phyloP scores from a whole-genome alignment of 2,888 invertebrate genomes.

The Rotaria magnacalcarata region DNA sequence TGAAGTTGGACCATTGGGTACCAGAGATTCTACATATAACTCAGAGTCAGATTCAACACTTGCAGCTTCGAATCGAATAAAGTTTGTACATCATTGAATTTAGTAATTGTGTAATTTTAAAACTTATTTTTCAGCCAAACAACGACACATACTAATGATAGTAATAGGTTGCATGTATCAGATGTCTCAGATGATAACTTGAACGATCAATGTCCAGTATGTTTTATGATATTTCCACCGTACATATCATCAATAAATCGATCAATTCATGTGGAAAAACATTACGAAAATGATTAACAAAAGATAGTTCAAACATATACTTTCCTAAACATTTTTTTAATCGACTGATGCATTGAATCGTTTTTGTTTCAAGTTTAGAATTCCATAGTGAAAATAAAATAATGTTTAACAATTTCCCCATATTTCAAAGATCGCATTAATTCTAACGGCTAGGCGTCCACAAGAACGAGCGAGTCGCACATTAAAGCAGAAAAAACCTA shows the following conservation, averaged over 20 bases:
- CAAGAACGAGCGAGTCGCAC: no score
- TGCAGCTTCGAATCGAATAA: neutral
- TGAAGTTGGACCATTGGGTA: neutral
- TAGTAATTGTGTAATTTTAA: neutral
- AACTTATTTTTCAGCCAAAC: neutral
- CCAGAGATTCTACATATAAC: no score
- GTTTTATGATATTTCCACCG: neutral
- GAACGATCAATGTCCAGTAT: neutral
- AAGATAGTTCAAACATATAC: neutral
- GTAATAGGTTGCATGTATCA: neutral
- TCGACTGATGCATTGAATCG: no score
- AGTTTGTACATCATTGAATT: neutral
- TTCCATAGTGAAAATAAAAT: no score
- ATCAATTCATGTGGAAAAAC: neutral
- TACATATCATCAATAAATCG: neutral
- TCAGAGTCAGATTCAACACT: neutral
- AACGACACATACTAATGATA: neutral
- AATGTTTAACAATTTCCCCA: no score
- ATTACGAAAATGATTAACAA: neutral
- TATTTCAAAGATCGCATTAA: no score
- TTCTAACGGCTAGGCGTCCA: no score
- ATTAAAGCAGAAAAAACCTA: no score
- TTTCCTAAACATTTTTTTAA: no score
- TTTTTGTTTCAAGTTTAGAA: no score
- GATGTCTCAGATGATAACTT: neutral